Evolutionary conservation across 2,888 invertebrate genomes (phyloP).

Genomic region (Heliothis peltigera): DNA sequence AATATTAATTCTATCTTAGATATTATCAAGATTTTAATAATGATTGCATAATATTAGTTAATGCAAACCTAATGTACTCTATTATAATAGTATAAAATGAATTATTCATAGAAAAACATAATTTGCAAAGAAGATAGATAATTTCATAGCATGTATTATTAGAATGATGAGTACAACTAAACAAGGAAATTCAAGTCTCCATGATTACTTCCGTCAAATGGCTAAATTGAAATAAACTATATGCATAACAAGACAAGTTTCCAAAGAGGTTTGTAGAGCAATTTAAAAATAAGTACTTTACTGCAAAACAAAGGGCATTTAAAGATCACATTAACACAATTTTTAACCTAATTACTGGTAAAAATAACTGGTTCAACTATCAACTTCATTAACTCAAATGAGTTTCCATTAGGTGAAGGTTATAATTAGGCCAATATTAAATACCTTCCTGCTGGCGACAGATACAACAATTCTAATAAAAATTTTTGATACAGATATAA

Average conservation of each 20-base stretch:
- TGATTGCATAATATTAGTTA: not conserved
- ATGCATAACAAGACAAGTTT: too few species aligned
- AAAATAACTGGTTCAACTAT: conserved; percentile 37
- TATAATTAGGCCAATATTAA: conserved; percentile 27
- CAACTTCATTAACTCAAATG: conserved; percentile 28
- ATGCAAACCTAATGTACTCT: not conserved
- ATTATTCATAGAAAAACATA: not conserved
- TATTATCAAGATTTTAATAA: too few species aligned
- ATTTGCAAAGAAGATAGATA: not conserved
- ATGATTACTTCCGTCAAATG: too few species aligned
- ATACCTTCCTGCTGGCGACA: conserved; percentile 4
- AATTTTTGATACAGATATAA: not conserved
- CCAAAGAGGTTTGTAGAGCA: too few species aligned
- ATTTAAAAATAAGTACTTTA: too few species aligned
- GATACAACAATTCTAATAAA: not conserved
- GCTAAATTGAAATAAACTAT: too few species aligned
- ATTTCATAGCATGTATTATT: not conserved
- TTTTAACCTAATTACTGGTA: conserved; percentile 30
- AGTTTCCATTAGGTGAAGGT: conserved; percentile 26
- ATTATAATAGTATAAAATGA: too few species aligned
- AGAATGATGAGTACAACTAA: not conserved
- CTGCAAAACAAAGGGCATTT: too few species aligned
- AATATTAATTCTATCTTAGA: too few species aligned
- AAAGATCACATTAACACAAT: not conserved
- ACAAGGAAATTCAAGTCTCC: not conserved